A percentile compares a stretch with the other conserved stretches of the same genome.
Evolutionary conservation across 2,113 vertebrate species (phyloP).

Genomic region (Emydocephalus ijimae): DNA sequence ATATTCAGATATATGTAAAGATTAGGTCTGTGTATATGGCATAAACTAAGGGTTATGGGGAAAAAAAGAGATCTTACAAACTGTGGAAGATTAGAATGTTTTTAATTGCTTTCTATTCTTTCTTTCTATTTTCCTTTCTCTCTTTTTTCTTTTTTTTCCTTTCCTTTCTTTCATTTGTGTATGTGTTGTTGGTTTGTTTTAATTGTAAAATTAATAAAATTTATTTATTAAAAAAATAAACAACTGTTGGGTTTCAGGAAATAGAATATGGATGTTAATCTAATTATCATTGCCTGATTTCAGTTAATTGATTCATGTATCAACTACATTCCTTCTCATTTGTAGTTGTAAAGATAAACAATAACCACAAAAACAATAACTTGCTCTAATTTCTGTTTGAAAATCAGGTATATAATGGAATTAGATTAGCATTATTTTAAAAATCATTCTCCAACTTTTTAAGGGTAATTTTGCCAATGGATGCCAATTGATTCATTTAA

Average conservation of each 20-base stretch:
- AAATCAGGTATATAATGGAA: constrained; percentile 36
- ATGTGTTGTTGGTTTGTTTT: too few species aligned
- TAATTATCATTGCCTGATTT: constrained; percentile 42
- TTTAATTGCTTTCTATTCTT: too few species aligned
- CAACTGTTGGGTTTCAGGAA: background rate
- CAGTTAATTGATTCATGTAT: background rate
- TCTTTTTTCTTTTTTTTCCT: too few species aligned
- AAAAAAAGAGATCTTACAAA: too few species aligned
- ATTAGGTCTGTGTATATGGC: too few species aligned
- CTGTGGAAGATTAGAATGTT: too few species aligned
- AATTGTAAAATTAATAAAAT: too few species aligned
- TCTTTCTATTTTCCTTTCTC: too few species aligned
- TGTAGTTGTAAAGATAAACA: background rate
- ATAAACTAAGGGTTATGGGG: too few species aligned
- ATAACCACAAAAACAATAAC: background rate
- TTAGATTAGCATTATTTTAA: constrained; percentile 51
- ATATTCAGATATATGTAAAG: too few species aligned
- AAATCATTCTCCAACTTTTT: background rate
- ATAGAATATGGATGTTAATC: constrained; percentile 24
- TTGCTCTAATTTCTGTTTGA: background rate
- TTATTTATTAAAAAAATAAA: background rate
- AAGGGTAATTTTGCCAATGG: constrained; percentile 49
- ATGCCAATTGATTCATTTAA: constrained; percentile 59
- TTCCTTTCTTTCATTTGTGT: too few species aligned
- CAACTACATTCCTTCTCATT: background rate